Conservation (phyloP, 1,140 invertebrate genomes). For the Drosophila malerkotliana region DNA sequence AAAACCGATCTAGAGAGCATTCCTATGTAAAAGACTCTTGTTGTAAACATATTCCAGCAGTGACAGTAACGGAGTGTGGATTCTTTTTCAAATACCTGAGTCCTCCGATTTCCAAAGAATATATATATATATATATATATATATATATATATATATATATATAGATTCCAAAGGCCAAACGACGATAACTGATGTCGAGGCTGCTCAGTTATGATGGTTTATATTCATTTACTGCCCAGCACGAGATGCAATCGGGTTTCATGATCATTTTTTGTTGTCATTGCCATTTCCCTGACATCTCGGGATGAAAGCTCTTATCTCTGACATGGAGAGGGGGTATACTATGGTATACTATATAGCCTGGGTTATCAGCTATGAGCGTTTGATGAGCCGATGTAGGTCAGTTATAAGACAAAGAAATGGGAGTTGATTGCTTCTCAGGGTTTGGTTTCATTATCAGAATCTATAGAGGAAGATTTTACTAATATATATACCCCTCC, state of each 20-base stretch:
- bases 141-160: conserved; percentile 1
- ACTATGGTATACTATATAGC: not conserved
- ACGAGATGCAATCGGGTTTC: conserved; percentile 29
- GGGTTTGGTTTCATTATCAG: too few species aligned
- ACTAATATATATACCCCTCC: too few species aligned
- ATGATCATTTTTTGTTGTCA: not conserved
- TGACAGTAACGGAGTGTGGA: too few species aligned
- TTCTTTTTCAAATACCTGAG: not conserved
- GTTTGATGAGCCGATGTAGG: not conserved
- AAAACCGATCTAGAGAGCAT: not conserved
- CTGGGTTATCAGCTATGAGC: not conserved
- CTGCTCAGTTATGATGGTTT: conserved; percentile 1
- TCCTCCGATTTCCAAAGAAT: not conserved
- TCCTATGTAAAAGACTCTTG: too few species aligned
- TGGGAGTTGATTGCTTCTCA: too few species aligned
- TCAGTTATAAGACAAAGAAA: not conserved
- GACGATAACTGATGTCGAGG: conserved; percentile 35
- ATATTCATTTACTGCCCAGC: conserved; percentile 4
- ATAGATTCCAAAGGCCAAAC: conserved; percentile 16
- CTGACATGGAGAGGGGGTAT: not conserved
- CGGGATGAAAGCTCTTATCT: too few species aligned
- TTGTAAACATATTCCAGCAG: too few species aligned
- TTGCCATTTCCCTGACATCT: too few species aligned
- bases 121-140: conserved; percentile 3
- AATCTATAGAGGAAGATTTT: too few species aligned